A percentile compares a stretch with the other conserved stretches of the same genome.
Conservation (phyloP, 2,888 invertebrate species). For the Heliconius hortense region DNA sequence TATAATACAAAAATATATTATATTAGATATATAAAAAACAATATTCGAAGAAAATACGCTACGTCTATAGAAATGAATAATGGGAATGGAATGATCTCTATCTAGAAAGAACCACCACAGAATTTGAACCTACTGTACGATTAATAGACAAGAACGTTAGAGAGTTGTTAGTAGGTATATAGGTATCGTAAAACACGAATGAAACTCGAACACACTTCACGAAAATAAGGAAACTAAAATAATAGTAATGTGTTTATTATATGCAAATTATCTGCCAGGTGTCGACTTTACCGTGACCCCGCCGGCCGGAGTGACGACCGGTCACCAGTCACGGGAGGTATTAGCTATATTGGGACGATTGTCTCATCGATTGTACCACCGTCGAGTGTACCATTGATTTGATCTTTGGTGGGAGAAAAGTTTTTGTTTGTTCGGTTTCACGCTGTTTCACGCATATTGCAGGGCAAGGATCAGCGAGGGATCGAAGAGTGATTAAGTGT, state of each 20-base stretch:
- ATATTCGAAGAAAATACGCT: too few relatives aligned
- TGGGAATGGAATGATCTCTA: too few relatives aligned
- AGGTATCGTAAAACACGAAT: neutral
- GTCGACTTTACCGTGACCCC: slow-evolving; percentile 38
- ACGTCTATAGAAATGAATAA: too few relatives aligned
- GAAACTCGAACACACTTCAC: slow-evolving; percentile 16
- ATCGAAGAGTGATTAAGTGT: too few relatives aligned
- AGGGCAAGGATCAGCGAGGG: too few relatives aligned
- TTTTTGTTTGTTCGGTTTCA: too few relatives aligned
- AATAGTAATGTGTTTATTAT: slow-evolving; percentile 22
- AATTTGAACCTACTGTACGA: too few relatives aligned
- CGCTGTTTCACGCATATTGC: too few relatives aligned
- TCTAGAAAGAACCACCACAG: too few relatives aligned
- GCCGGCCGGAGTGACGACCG: slow-evolving; percentile 38
- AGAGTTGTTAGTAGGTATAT: neutral
- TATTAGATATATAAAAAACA: too few relatives aligned
- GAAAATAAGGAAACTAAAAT: neutral
- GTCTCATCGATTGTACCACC: slow-evolving; percentile 34
- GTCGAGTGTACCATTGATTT: neutral
- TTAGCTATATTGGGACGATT: slow-evolving; percentile 35
- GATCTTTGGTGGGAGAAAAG: neutral
- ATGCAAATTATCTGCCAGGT: slow-evolving; percentile 40
- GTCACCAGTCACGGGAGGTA: slow-evolving; percentile 30
- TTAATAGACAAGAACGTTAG: too few relatives aligned
- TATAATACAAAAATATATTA: too few relatives aligned